phyloP scores from a whole-genome alignment of 35 echinoderm and acorn worm genomes.

The Hemicentrotus pulcherrimus region DNA sequence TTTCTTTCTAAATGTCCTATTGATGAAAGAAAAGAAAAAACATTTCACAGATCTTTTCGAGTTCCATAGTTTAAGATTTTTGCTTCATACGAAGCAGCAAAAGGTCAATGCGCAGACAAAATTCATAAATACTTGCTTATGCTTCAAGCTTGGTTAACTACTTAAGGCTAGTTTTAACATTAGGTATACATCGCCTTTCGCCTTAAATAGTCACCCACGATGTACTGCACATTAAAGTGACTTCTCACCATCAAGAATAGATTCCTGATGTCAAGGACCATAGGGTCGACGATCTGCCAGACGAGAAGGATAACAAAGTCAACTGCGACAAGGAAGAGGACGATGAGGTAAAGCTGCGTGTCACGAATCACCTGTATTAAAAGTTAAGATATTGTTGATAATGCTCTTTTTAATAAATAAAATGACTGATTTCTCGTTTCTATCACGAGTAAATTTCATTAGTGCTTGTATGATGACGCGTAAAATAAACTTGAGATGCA shows the following conservation, averaged over 20 bases:
- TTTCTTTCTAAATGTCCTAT: no score
- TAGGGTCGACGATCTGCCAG: slow-evolving; percentile 66
- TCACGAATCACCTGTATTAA: slow-evolving; percentile 34
- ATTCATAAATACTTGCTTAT: no score
- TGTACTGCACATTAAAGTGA: background rate
- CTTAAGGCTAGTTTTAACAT: no score
- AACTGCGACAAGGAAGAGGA: slow-evolving; percentile 49
- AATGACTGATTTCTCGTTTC: background rate
- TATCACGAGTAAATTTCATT: background rate
- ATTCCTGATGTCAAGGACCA: background rate
- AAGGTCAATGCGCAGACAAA: no score
- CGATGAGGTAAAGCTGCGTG: slow-evolving; percentile 57
- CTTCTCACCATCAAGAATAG: slow-evolving; percentile 28
- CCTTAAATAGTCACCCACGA: no score
- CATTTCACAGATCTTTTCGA: no score
- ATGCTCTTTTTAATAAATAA: background rate
- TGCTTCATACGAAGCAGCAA: no score
- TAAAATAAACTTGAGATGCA: no score
- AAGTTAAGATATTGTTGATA: background rate
- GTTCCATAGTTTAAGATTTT: no score
- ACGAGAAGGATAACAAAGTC: slow-evolving; percentile 55
- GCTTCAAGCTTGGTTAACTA: no score
- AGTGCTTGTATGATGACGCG: background rate
- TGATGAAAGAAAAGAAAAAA: no score
- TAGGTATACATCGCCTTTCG: no score